phyloP scores from a whole-genome alignment of 1,140 invertebrate genomes.

The Tetramorium alpestre region DNA sequence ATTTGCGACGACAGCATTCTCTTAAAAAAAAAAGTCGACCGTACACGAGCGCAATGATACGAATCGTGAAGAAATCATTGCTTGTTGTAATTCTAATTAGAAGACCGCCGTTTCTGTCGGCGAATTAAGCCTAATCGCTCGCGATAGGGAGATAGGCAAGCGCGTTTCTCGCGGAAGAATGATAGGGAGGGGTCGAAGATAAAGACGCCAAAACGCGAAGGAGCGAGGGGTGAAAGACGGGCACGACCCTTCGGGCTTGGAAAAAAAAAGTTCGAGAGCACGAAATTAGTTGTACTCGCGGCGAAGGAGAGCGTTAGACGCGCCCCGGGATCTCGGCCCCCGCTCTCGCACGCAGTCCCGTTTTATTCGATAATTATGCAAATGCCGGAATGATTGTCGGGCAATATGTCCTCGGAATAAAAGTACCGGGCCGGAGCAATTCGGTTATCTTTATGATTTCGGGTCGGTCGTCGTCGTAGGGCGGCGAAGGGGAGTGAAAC shows the following conservation, averaged over 20 bases:
- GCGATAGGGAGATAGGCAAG: slow-evolving; percentile 39
- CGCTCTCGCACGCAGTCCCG: slow-evolving; percentile 57
- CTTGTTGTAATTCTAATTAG: slow-evolving; percentile 82
- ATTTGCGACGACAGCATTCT: not conserved
- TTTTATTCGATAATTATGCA: slow-evolving; percentile 86
- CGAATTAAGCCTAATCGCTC: slow-evolving; percentile 78
- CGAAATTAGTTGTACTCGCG: slow-evolving; percentile 79
- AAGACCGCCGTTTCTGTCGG: slow-evolving; percentile 70
- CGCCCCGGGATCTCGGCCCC: slow-evolving; percentile 36
- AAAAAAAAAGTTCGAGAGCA: slow-evolving; percentile 73
- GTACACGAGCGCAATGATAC: slow-evolving; percentile 3
- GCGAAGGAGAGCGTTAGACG: slow-evolving; percentile 57
- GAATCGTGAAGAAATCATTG: slow-evolving; percentile 58
- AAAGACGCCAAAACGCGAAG: not conserved
- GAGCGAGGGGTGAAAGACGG: not conserved
- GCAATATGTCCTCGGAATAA: slow-evolving; percentile 84
- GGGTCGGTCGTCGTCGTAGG: slow-evolving; percentile 57
- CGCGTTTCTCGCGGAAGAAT: slow-evolving; percentile 27
- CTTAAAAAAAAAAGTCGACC: not conserved
- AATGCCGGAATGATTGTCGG: slow-evolving; percentile 85
- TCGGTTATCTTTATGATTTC: slow-evolving; percentile 85
- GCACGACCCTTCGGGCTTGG: slow-evolving; percentile 57
- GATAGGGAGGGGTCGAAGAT: slow-evolving; percentile 11
- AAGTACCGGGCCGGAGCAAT: slow-evolving; percentile 80
- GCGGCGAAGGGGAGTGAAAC: slow-evolving; percentile 60